These are phyloP conservation scores for Parauchenoglanis punctatus DNA, from an alignment of 2,797 vertebrate species.

Conservation along the genomic window DNA sequence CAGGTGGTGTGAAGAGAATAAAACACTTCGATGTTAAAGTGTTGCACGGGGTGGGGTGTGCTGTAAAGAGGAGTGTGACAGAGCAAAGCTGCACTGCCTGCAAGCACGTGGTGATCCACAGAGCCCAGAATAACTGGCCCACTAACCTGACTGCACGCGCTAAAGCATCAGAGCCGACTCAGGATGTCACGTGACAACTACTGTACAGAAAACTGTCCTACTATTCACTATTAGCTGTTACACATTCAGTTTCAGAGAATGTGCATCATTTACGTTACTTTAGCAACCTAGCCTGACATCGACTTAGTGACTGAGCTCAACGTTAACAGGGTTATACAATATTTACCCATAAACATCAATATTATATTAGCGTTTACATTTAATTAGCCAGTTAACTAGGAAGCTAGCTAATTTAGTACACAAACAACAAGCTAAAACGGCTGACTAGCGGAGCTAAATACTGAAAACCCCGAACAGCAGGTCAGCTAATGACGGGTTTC, in stretches of 20 bases:
- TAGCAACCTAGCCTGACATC: background rate
- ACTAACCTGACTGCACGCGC: background rate
- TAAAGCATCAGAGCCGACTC: background rate
- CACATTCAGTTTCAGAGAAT: too few relatives aligned
- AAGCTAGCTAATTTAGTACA: background rate
- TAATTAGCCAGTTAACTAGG: background rate
- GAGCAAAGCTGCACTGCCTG: background rate
- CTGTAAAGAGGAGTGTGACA: background rate
- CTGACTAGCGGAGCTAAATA: background rate
- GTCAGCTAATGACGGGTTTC: background rate
- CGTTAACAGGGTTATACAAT: background rate
- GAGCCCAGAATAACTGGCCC: conserved; percentile 8
- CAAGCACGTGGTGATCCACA: background rate
- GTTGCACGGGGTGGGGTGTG: background rate
- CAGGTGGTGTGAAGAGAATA: background rate
- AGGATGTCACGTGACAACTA: background rate
- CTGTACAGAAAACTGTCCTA: background rate
- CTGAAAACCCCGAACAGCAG: background rate
- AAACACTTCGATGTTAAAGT: background rate
- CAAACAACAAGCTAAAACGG: background rate
- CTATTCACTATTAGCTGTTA: too few relatives aligned
- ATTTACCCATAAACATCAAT: background rate
- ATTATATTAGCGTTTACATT: background rate
- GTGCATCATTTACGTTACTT: background rate
- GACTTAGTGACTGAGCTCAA: background rate